Evolutionary conservation across 2,888 invertebrate genomes (phyloP), one percentile per base, ranked within the genome.

Genomic region (Temnothorax unifasciatus): DNA sequence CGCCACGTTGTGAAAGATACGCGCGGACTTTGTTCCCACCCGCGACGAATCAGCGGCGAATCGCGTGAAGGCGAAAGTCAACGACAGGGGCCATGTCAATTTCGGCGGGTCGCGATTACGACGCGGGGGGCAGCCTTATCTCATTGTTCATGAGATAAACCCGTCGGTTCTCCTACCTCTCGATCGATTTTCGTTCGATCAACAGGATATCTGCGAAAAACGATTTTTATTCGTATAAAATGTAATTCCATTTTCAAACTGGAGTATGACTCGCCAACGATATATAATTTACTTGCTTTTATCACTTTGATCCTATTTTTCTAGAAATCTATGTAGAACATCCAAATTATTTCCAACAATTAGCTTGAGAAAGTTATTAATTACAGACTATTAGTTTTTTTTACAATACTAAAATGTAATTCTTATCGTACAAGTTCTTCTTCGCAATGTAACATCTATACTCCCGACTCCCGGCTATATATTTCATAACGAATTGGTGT

Each of bases 21-120:
- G 73, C 38, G 76, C 75, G 84, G 75, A 90, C 90, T 90, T 90
- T 90, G 90, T 85, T 90, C 89, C 61, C 64, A 29, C 38, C 54
- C 76, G 77, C 68, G 63, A 25, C 18, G 25, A 81, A 74, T 81
- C 75, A 71, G 63, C 64, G 25, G 66, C 15, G 18, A 13, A 11
- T 8, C 54, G 64, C 21, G 34, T 52, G 82, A 50, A 50, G 69
- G 11, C 66, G 61, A 44, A 44, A 57, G 38, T 25, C 66, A 41
- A 61, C 25, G 63, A 52, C 34, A 54, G 29, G 52, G 47, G 47
- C 29, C 29, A 47, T n/a, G 59, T 57, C 15, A 64, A 84, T 85
- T 85, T 85, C 71, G 85, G 73, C 21, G 54, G 79, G 79, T 89
- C 85, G 74, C 79, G 83, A 73, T 85, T 74, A 21, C 68, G n/a